Conservation (phyloP, 64 coral and sea anemone species). For the Hydrozoanthus tunicans region DNA sequence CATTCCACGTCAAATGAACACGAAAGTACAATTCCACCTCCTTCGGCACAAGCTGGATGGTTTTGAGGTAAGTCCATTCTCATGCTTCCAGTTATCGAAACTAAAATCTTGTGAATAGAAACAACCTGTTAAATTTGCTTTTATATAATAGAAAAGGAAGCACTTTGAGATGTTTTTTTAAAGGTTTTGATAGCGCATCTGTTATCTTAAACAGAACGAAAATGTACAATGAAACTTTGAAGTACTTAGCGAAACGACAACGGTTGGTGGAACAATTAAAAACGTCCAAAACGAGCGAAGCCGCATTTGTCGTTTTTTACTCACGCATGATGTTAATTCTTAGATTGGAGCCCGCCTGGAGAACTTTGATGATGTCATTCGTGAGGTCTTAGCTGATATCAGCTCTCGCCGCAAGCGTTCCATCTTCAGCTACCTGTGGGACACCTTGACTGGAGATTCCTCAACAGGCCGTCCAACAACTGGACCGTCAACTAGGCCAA, state of each 20-base stretch:
- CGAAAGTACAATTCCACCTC: constrained; percentile 54
- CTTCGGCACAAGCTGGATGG: constrained; percentile 51
- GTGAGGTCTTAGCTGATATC: constrained; percentile 64
- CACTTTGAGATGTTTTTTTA: too few species aligned
- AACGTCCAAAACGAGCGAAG: too few species aligned
- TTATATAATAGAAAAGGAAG: too few species aligned
- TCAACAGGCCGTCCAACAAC: neutral
- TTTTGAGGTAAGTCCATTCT: constrained; percentile 54
- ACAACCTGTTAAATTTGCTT: too few species aligned
- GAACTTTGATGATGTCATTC: constrained; percentile 67
- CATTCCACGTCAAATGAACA: constrained; percentile 79
- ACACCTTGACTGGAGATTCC: neutral
- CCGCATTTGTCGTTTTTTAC: neutral
- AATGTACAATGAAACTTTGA: too few species aligned
- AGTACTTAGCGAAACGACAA: too few species aligned
- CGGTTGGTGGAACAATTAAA: too few species aligned
- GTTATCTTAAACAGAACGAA: too few species aligned
- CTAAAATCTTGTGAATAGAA: too few species aligned
- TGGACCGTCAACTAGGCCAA: neutral
- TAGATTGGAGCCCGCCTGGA: constrained; percentile 77
- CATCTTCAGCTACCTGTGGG: constrained; percentile 33
- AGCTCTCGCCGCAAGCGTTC: constrained; percentile 70
- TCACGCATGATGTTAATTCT: neutral
- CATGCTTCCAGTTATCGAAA: too few species aligned
- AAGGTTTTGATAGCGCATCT: too few species aligned